phyloP scores from a whole-genome alignment of 2,888 invertebrate species.

The Leptinotarsa haldemani region DNA sequence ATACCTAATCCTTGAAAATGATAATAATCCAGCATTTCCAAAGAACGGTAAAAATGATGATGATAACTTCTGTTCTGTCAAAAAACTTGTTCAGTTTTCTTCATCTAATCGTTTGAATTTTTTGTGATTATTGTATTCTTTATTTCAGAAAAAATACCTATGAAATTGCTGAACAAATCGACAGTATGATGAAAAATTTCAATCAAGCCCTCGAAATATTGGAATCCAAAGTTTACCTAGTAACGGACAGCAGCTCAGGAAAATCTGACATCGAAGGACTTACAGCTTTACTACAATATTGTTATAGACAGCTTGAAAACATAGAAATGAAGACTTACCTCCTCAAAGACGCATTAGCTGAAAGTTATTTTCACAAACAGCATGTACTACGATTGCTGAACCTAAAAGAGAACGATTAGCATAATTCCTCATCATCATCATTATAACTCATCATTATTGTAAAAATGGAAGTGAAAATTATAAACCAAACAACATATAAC shows the following conservation, averaged over 20 bases:
- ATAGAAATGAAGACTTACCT: constrained; percentile 7
- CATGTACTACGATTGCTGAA: background rate
- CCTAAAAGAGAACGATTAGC: background rate
- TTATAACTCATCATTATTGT: too few species aligned
- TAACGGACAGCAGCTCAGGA: background rate
- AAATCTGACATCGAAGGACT: constrained; percentile 14
- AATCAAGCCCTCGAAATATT: background rate
- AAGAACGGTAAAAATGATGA: too few species aligned
- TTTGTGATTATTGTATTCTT: background rate
- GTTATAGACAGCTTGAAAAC: background rate
- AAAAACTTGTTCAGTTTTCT: too few species aligned
- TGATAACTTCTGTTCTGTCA: too few species aligned
- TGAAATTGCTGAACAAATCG: constrained; percentile 20
- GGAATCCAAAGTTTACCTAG: background rate
- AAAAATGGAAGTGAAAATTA: too few species aligned
- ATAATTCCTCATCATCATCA: too few species aligned
- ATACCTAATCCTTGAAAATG: too few species aligned
- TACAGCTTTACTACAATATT: background rate
- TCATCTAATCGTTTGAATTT: too few species aligned
- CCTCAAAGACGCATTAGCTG: background rate
- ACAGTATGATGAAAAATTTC: constrained; percentile 6
- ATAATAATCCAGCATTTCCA: too few species aligned
- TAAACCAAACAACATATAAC: too few species aligned
- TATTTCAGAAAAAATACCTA: constrained; percentile 16
- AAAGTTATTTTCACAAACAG: constrained; percentile 3